These are phyloP conservation scores for Phymorhynchus buccinoides DNA, from an alignment of 1,140 invertebrate species.

Conservation along the genomic window DNA sequence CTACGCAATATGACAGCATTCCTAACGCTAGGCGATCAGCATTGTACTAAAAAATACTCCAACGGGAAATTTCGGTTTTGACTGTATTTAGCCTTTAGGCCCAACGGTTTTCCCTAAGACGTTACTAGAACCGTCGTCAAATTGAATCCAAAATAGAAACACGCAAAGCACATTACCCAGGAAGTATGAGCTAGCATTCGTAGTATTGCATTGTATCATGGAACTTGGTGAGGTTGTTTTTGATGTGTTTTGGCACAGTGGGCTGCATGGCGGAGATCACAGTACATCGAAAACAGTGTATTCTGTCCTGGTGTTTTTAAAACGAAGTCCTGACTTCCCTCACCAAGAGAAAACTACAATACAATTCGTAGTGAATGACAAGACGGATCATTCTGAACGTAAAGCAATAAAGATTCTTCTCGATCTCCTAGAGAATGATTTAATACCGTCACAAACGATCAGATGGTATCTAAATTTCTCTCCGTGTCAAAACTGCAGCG, in stretches of 20 bases:
- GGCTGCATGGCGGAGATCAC: neutral
- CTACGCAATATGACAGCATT: neutral
- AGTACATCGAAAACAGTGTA: neutral
- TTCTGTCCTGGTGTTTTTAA: neutral
- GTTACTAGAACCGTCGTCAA: too few relatives aligned
- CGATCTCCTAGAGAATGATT: neutral
- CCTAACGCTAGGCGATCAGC: too few relatives aligned
- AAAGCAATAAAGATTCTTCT: neutral
- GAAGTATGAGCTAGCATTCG: too few relatives aligned
- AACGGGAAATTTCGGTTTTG: too few relatives aligned
- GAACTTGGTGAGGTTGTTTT: neutral
- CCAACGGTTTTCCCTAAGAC: too few relatives aligned
- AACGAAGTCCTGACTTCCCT: neutral
- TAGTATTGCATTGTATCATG: too few relatives aligned
- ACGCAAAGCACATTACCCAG: too few relatives aligned
- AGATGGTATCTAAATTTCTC: neutral
- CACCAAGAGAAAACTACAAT: too few relatives aligned
- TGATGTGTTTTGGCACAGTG: neutral
- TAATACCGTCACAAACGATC: neutral
- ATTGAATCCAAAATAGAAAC: too few relatives aligned
- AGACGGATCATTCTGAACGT: neutral
- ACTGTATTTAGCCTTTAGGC: too few relatives aligned
- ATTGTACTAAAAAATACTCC: too few relatives aligned
- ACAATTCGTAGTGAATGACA: neutral
- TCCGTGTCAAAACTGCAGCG: slow-evolving; percentile 3